Percentiles rank a stretch among this genome's conserved stretches.
phyloP scores from a whole-genome alignment of 2,888 invertebrate species.

The Ennomos quercinarius region DNA sequence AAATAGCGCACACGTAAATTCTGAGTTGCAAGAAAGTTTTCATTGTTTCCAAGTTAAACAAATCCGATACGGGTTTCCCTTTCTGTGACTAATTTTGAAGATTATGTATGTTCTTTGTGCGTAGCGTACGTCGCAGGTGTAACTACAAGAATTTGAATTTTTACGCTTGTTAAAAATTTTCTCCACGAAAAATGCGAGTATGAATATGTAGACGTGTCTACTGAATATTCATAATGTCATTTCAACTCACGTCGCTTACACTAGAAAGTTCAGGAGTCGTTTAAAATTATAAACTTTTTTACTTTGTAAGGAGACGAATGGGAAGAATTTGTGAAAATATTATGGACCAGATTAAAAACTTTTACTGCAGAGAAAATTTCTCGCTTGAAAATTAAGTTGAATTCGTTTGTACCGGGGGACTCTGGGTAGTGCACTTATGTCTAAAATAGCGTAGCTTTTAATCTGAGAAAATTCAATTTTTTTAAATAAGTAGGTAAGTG shows the following conservation, averaged over 20 bases:
- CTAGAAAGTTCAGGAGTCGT: slow-evolving; percentile 17
- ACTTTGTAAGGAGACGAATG: too few species aligned
- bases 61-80: slow-evolving; percentile 68
- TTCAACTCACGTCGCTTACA: slow-evolving; percentile 3
- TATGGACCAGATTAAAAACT: too few species aligned
- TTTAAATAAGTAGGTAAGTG: too few species aligned
- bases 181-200: slow-evolving; percentile 48
- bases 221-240: slow-evolving; percentile 28
- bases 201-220: slow-evolving; percentile 38
- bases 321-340: too few species aligned
- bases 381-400: too few species aligned
- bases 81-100: slow-evolving; percentile 70
- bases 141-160: slow-evolving; percentile 57
- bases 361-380: too few species aligned
- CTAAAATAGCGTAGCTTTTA: too few species aligned
- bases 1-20: slow-evolving; percentile 59
- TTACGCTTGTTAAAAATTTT: slow-evolving; percentile 66
- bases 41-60: slow-evolving; percentile 76
- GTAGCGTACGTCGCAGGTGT: slow-evolving; percentile 39
- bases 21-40: slow-evolving; percentile 70
- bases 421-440: too few species aligned
- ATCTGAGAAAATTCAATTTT: too few species aligned
- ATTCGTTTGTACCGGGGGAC: too few species aligned
- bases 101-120: slow-evolving; percentile 56
- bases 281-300: background rate